Evolutionary conservation across 2,113 vertebrate species (phyloP).

Genomic region (Meles meles): DNA sequence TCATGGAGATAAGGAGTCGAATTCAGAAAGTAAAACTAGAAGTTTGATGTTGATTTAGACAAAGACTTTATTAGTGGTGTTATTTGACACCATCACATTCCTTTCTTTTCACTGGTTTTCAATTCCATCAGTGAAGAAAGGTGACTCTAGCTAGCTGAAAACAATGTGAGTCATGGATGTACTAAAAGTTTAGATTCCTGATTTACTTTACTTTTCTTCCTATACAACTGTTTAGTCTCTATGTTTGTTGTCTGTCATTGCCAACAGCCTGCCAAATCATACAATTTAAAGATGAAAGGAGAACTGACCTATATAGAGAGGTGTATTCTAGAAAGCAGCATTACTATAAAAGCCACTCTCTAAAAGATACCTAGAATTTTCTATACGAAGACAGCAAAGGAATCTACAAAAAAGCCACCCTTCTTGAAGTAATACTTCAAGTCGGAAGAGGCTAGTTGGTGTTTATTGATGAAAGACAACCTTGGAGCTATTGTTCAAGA

Average conservation of each 20-base stretch:
- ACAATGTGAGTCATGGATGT: not conserved
- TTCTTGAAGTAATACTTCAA: not conserved
- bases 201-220: constrained; percentile 18
- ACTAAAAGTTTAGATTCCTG: not conserved
- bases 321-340: not conserved
- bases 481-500: not conserved
- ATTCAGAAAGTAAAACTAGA: constrained; percentile 17
- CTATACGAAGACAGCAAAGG: not conserved
- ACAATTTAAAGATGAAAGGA: not conserved
- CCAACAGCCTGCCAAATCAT: not conserved
- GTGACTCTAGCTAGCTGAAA: not conserved
- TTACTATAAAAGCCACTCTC: not conserved
- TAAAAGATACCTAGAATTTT: constrained; percentile 1
- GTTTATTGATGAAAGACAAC: not conserved
- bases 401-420: not conserved
- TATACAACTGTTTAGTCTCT: not conserved
- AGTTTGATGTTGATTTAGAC: not conserved
- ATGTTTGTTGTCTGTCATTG: not conserved
- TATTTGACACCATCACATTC: not conserved
- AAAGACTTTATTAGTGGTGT: not conserved
- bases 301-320: not conserved
- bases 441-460: not conserved
- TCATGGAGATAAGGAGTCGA: not conserved
- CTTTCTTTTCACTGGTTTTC: not conserved
- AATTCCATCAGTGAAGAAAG: not conserved